phyloP scores from a whole-genome alignment of 2,113 vertebrate species.

The Centropus bengalensis region DNA sequence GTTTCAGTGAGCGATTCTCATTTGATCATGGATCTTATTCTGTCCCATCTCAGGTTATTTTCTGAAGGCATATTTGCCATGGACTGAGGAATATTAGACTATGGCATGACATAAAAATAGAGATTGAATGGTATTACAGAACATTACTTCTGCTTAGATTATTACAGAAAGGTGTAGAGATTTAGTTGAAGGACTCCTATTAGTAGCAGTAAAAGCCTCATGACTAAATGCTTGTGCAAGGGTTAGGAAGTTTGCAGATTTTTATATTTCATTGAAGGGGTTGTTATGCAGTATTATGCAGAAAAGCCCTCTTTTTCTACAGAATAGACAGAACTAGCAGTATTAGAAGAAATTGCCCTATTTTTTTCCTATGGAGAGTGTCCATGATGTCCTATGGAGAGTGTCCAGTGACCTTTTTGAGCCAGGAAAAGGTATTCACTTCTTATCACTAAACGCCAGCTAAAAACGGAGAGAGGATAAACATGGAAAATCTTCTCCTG shows the following conservation, averaged over 20 bases:
- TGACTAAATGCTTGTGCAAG: slow-evolving; percentile 41
- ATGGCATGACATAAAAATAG: slow-evolving; percentile 41
- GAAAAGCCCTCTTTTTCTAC: not conserved
- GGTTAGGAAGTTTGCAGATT: slow-evolving; percentile 42
- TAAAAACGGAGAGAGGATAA: not conserved
- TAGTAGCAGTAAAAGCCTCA: slow-evolving; percentile 51
- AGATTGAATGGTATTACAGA: slow-evolving; percentile 65
- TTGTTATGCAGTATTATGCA: not conserved
- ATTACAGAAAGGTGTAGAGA: slow-evolving; percentile 49
- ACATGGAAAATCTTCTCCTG: not conserved
- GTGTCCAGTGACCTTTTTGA: not conserved
- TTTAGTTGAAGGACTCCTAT: slow-evolving; percentile 36
- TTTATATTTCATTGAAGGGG: slow-evolving; percentile 26
- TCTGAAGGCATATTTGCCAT: slow-evolving; percentile 55
- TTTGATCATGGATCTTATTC: slow-evolving; percentile 45
- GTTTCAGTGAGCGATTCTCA: slow-evolving; percentile 39
- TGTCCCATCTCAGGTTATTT: slow-evolving; percentile 50
- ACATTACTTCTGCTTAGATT: slow-evolving; percentile 50
- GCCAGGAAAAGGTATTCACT: not conserved
- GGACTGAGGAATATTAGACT: slow-evolving; percentile 49
- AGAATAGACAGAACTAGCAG: not conserved
- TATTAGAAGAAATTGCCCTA: not conserved
- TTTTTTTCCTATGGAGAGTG: not conserved
- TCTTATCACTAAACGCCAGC: not conserved
- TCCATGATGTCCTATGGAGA: not conserved